Base-by-base conservation (phyloP, 92 coral and sea anemone genomes). In the Zoanthus gigantus region DNA sequence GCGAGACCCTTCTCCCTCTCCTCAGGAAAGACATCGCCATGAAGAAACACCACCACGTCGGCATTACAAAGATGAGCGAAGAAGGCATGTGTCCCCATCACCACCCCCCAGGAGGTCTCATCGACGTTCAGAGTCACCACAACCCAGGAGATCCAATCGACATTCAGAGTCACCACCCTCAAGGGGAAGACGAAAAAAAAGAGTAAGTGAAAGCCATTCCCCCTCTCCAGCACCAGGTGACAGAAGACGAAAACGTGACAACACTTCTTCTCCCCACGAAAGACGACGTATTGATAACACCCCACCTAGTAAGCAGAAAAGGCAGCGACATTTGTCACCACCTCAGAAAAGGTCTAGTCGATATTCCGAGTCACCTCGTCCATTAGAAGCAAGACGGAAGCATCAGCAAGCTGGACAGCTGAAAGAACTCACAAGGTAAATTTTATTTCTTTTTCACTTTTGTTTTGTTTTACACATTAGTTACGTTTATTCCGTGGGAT, bases 11-110 rank as follows among this genome's bases (percentile, higher is more conserved):
- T 53, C 92, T 15, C 88, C 97, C 0, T 95, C 95, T 18, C 86
- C 92, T 47, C 88, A 89, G 14, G 85, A 94, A 61, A 93, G 93
- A 71, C 86, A 73, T 15, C 71, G 94, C 48, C 91, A 74, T 32
- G 93, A 92, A 11, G 90, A 65, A 63, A 72, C 95, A 1, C 93
- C 95, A 29, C 89, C 90, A 32, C 97, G 97, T 80, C 89, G 92
- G 63, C 91, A 82, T 46, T 92, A 88, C 69, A 76, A 89, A 56
- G 89, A 52, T 9, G 81, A 88, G 42, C 44, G 91, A 76, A 76
- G 85, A 83, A 71, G 83, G 71, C 53, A 31, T 3, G 83, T 56
- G 47, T 78, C 83, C 48, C 9, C 50, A 31, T 78, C 83, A 34
- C 83, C 83, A 9, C 78, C 78, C 1, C 14, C 78, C 17, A 74